Conservation (phyloP, 2,888 invertebrate species). For the Lasioglossum leucozonium region DNA sequence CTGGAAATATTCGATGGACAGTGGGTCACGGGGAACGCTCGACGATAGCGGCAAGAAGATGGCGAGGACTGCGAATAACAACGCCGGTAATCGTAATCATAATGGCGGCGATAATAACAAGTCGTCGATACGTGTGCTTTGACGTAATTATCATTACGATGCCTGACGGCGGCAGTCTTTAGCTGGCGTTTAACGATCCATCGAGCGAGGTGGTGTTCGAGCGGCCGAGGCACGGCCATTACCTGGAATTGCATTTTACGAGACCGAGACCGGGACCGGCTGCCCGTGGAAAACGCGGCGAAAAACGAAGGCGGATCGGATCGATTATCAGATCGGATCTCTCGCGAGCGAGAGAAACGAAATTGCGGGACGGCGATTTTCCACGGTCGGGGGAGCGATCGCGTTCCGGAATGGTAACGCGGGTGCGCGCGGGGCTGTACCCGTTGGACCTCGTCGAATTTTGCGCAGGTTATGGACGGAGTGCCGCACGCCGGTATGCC, state of each 20-base stretch:
- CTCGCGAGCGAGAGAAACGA: no score
- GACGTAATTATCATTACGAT: conserved; percentile 73
- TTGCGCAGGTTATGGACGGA: conserved; percentile 42
- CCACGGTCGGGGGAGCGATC: not conserved
- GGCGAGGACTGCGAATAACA: not conserved
- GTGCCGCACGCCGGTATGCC: conserved; percentile 9
- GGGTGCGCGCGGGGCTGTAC: not conserved
- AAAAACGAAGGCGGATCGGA: not conserved
- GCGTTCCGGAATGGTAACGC: not conserved
- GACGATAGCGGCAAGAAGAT: not conserved
- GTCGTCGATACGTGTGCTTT: conserved; percentile 59
- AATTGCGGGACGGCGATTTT: not conserved
- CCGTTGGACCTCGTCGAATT: conserved; percentile 26
- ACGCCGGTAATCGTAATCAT: conserved; percentile 32
- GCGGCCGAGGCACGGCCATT: conserved; percentile 74
- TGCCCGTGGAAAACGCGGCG: not conserved
- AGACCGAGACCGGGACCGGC: conserved; percentile 64
- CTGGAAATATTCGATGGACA: not conserved
- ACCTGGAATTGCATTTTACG: conserved; percentile 80
- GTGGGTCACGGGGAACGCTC: not conserved
- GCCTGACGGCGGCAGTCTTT: conserved; percentile 48
- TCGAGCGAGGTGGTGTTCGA: conserved; percentile 72
- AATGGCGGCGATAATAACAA: not conserved
- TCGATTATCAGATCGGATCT: not conserved
- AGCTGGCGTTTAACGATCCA: conserved; percentile 76